These are phyloP conservation scores for Deilephila porcellus DNA, from an alignment of 2,888 invertebrate genomes.

Conservation along the genomic window DNA sequence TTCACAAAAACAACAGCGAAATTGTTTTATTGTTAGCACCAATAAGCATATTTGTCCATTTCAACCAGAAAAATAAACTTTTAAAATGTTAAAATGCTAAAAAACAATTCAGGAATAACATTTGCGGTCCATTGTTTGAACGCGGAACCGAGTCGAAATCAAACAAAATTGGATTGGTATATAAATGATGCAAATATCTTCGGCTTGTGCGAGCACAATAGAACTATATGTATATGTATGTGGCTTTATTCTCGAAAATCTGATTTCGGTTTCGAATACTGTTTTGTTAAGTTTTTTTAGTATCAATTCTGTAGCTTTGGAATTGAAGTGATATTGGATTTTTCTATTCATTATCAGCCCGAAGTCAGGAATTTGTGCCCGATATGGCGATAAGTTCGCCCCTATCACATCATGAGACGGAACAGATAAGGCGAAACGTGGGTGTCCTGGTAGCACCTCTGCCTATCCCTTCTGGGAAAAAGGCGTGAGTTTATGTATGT, in stretches of 20 bases:
- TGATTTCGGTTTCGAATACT: neutral
- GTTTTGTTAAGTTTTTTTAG: neutral
- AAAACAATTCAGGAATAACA: neutral
- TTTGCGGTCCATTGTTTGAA: constrained; percentile 8
- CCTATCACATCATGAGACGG: too few species aligned
- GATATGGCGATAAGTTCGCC: too few species aligned
- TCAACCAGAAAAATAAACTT: neutral
- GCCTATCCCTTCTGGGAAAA: too few species aligned
- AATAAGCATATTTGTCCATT: neutral
- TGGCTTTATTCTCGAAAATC: neutral
- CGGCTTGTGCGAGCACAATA: neutral
- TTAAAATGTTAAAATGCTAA: neutral
- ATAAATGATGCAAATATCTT: constrained; percentile 23
- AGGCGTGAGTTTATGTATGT: too few species aligned
- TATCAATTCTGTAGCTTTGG: too few species aligned
- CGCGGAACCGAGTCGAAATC: neutral
- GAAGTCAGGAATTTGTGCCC: too few species aligned
- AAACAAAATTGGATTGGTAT: constrained; percentile 13
- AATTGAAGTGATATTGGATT: too few species aligned
- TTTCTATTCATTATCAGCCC: too few species aligned
- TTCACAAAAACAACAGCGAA: too few species aligned
- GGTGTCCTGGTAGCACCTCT: too few species aligned
- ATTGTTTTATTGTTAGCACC: too few species aligned
- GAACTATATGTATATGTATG: neutral
- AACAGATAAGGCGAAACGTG: too few species aligned